phyloP scores from a whole-genome alignment of 1,140 invertebrate species.

The Schlechtendalia chinensis region DNA sequence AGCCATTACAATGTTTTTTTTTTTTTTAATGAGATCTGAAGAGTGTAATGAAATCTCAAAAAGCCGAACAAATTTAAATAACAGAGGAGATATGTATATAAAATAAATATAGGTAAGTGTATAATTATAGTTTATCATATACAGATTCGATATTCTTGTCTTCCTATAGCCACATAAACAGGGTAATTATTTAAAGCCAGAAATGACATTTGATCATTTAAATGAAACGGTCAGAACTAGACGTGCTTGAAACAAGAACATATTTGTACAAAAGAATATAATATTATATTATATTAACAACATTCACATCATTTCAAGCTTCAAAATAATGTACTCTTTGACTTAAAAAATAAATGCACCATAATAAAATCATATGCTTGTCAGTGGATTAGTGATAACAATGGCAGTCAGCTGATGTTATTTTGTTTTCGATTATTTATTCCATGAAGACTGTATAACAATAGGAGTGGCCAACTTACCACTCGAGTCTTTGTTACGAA shows the following conservation, averaged over 20 bases:
- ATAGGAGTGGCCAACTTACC: too few relatives aligned
- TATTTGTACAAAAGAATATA: not conserved
- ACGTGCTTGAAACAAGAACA: too few relatives aligned
- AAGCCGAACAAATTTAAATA: not conserved
- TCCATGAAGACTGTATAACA: too few relatives aligned
- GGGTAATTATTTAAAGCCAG: not conserved
- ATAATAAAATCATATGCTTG: slow-evolving; percentile 18
- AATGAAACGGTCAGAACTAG: not conserved
- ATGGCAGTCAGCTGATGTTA: not conserved
- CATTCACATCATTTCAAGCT: not conserved
- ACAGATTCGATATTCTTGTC: not conserved
- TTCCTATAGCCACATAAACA: not conserved
- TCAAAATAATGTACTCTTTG: not conserved
- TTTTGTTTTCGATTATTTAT: too few relatives aligned
- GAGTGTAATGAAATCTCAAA: not conserved
- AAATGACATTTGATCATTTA: not conserved
- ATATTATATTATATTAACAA: not conserved
- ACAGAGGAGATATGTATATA: not conserved
- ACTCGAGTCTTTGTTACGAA: too few relatives aligned
- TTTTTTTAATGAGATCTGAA: too few relatives aligned
- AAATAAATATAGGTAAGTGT: not conserved
- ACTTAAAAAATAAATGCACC: not conserved
- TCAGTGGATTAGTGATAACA: not conserved
- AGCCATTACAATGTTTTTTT: not conserved
- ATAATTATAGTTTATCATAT: not conserved